Evolutionary conservation across 37 sponge, comb jelly and placozoan species (phyloP), one percentile per base, ranked within the genome.

Genomic region (Tethya wilhelma): DNA sequence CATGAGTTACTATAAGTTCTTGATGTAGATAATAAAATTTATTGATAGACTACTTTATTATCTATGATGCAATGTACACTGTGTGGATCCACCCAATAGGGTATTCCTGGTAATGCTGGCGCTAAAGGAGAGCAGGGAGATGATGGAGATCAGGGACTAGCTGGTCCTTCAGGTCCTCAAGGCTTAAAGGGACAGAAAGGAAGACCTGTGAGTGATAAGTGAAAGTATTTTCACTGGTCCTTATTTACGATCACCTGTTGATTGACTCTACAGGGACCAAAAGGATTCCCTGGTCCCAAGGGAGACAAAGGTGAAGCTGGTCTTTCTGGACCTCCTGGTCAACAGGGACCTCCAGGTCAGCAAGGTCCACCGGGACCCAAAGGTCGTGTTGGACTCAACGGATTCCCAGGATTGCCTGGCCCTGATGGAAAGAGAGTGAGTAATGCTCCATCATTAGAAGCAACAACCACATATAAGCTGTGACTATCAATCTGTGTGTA

Each of bases 331-430:
- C 38, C 40, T 23, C 59, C 39, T 40, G 92, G 84, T 25, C 71
- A 71, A 9, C 56, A 62, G 17, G 91, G 91, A 20, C 59, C 81
- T 3, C 71, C 65, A 34, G 91, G 91, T 42, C 31, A 38, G 26
- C 73, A 71, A 7, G 91, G 91, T 57, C 7, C 0, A 14, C 28
- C 73, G 40, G 91, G 91, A 65, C 63, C 39, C 1, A 75, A 80
- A 44, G 89, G 89, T 9, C 71, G 57, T 25, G 28, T 42, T 23
- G 91, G 91, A 28, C 42, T 58, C 49, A 37, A 38, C n/a, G 91
- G 91, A 70, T 72, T 67, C 60, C 74, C 87, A 32, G 87, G 87
- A 69, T 26, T 43, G 6, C 60, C 81, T 56, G 87, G 87, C 1
- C 30, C 34, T 29, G 67, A 79, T 74, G 87, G 87, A 67, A 74